Base-by-base conservation (phyloP, 2,797 vertebrate genomes). In the Chiroxiphia lanceolata region DNA sequence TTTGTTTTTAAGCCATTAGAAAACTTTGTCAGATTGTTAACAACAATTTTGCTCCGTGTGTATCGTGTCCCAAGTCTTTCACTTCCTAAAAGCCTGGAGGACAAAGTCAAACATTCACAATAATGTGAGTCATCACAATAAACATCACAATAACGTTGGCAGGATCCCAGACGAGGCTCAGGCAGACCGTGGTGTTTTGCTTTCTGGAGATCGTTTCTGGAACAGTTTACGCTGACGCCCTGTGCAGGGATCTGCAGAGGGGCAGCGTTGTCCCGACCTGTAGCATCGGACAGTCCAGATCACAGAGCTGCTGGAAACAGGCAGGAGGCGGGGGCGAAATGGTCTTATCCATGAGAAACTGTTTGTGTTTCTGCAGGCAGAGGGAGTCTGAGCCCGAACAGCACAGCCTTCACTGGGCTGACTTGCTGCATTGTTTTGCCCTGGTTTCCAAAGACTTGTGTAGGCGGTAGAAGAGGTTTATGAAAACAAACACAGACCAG, bases 181-280 rank as follows among this genome's bases (percentile, higher is more conserved):
- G 87, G 54, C 50, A 51, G 33, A 4, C 11, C 2, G 5, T 0
- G 0, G 27, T 15, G 67, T 29, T 67, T 26, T 15, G 54, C 12
- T 21, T 42, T 31, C 10, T 18, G 21, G 60, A 34, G 45, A 1
- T 9, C 5, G 3, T 25, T 60, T 33, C 67, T 17, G 60, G 33
- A 54, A 1, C 45, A 2, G 9, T 16, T 10, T 0, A 2, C 16
- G 5, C 11, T 0, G 0, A 2, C 33, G 1, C 10, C 0, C 1
- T 2, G 80, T 1, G 33, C 25, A 0, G 47, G 74, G 19, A 1
- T 2, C 26, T 47, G 81, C 31, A 2, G 26, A 20, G 14, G 21
- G 33, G 59, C 18, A 4, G 53, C 1, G 3, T 13, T 33, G 48
- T 33, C 47, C 64, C 0, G 1, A 27, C 38, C 68, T 11, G 18